phyloP scores from a whole-genome alignment of 2,888 invertebrate species.

The Epirrita christyi region DNA sequence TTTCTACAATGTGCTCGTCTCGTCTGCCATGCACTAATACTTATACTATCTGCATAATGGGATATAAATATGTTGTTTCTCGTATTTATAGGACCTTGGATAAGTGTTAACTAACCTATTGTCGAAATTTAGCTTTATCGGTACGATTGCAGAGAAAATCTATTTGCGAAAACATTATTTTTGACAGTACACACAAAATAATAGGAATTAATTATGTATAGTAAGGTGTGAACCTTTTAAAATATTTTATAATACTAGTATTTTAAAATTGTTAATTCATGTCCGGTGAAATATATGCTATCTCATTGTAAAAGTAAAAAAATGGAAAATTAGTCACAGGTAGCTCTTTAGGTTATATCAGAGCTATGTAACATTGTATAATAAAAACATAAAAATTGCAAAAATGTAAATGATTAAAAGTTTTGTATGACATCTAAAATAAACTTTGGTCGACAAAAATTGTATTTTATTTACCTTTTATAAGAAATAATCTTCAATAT shows the following conservation, averaged over 20 bases:
- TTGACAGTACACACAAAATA: slow-evolving; percentile 58
- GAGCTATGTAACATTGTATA: slow-evolving; percentile 73
- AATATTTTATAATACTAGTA: slow-evolving; percentile 70
- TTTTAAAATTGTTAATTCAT: slow-evolving; percentile 72
- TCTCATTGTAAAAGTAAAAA: slow-evolving; percentile 60
- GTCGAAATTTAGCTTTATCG: slow-evolving; percentile 57
- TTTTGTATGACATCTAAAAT: slow-evolving; percentile 66
- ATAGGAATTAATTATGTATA: slow-evolving; percentile 46
- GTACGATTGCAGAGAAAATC: slow-evolving; percentile 50
- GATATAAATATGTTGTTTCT: slow-evolving; percentile 51
- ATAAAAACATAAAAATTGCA: slow-evolving; percentile 78
- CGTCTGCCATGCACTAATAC: slow-evolving; percentile 44
- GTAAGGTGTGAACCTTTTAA: slow-evolving; percentile 56
- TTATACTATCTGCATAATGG: slow-evolving; percentile 60
- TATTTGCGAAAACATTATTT: slow-evolving; percentile 59
- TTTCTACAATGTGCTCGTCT: slow-evolving; percentile 54
- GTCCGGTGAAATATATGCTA: slow-evolving; percentile 66
- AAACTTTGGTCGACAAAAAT: slow-evolving; percentile 68
- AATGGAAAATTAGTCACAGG: slow-evolving; percentile 69
- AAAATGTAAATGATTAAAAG: slow-evolving; percentile 74
- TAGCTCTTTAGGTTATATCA: slow-evolving; percentile 65
- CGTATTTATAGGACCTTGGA: slow-evolving; percentile 53
- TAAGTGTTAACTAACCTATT: slow-evolving; percentile 63
- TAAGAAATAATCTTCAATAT: neutral
- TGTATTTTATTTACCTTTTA: slow-evolving; percentile 52